phyloP scores from a whole-genome alignment of 64 coral and sea anemone species.

The Montipora sp. region DNA sequence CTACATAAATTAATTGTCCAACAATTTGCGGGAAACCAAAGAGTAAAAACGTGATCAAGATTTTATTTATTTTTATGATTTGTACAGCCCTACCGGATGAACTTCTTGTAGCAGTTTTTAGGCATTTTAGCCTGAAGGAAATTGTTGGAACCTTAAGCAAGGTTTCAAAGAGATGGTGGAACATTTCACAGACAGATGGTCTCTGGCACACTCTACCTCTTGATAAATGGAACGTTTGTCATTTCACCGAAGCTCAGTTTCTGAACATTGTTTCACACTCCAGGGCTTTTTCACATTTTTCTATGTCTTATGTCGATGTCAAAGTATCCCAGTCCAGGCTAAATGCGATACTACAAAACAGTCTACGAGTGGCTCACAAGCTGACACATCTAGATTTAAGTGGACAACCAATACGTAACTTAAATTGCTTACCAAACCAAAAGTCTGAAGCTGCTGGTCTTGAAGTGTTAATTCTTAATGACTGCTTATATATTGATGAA shows the following conservation, averaged over 20 bases:
- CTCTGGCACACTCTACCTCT: slow-evolving; percentile 52
- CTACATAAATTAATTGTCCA: slow-evolving; percentile 73
- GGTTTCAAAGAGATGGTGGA: slow-evolving; percentile 55
- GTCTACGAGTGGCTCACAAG: slow-evolving; percentile 42
- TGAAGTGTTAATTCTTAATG: slow-evolving; percentile 44
- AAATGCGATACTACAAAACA: slow-evolving; percentile 39
- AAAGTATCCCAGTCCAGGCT: slow-evolving; percentile 41
- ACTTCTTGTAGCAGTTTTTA: slow-evolving; percentile 67
- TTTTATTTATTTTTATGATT: slow-evolving; percentile 62
- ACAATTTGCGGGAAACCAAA: slow-evolving; percentile 74
- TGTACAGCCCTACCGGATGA: slow-evolving; percentile 71
- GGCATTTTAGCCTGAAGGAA: slow-evolving; percentile 75
- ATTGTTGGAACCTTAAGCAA: slow-evolving; percentile 54
- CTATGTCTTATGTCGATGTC: slow-evolving; percentile 30
- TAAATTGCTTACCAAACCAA: slow-evolving; percentile 49
- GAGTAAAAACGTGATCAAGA: slow-evolving; percentile 66
- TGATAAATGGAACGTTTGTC: slow-evolving; percentile 51
- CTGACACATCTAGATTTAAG: slow-evolving; percentile 32
- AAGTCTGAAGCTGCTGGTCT: slow-evolving; percentile 45
- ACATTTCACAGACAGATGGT: slow-evolving; percentile 53
- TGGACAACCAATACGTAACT: slow-evolving; percentile 41
- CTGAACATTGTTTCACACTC: slow-evolving; percentile 49
- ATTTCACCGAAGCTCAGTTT: slow-evolving; percentile 17
- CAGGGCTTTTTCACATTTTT: slow-evolving; percentile 42
- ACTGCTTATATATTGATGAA: slow-evolving; percentile 48